Base-by-base conservation (phyloP, 2,797 vertebrate genomes). In the Apogon hyalosoma region DNA sequence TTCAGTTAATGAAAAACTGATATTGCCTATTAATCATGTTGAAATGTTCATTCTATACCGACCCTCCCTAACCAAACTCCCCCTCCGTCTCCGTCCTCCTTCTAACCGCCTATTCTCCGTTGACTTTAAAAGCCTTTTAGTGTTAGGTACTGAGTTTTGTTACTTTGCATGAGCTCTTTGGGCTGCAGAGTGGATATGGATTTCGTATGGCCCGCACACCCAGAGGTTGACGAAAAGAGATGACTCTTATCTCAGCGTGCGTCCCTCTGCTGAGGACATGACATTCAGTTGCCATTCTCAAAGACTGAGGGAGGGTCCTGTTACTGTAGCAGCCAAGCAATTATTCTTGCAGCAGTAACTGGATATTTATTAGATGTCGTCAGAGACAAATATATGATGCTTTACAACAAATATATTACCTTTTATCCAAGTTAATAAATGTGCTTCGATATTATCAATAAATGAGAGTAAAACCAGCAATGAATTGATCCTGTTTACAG, bases 1-100 rank as follows among this genome's bases (percentile, higher is more conserved):
- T 55, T 79, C 63, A 82, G 79, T 76, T 80, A 79, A 84, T 71
- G 81, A 84, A 87, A 67, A 77, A 75, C 69, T 63, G 62, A 52
- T 61, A 50, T 15, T 39, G 69, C 67, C 59, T 70, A 69, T 84
- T 78, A 75, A 82, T 82, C 78, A 78, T 58, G 49, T 36, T 55
- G 57, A 77, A 79, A 71, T 49, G 63, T 65, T 73, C 56, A 36
- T 40, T 54, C 69, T 58, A 73, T 69, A 65, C 77, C 82, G 54
- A 33, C 46, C 18, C 57, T 24, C n/a, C 19, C 6, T 33, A 33
- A 33, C 49, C 31, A 50, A 45, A 63, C 36, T 42, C 38, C 2
- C 4, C 31, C 54, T 55, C 38, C 16, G 13, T 73, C 47, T 52
- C 8, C 19, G 7, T 24, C 7, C 62, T 65, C 39, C 11, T 54